phyloP scores from a whole-genome alignment of 1,140 invertebrate genomes.

The Drosophila rufa region DNA sequence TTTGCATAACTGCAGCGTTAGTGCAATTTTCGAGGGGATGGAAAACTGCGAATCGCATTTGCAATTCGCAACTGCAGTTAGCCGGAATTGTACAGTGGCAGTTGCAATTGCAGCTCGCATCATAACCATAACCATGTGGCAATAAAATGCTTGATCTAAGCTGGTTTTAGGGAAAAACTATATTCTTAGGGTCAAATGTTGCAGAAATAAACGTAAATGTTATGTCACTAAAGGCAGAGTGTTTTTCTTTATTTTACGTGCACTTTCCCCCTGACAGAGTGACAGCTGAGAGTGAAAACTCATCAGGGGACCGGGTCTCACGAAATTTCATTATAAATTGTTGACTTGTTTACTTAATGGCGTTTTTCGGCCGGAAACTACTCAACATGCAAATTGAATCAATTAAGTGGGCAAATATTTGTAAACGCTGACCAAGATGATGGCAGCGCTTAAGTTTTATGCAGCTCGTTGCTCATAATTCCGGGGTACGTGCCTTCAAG shows the following conservation, averaged over 20 bases:
- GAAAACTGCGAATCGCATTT: slow-evolving; percentile 56
- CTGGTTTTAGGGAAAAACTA: not conserved
- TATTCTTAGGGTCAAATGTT: not conserved
- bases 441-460: slow-evolving; percentile 39
- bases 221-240: not conserved
- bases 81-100: slow-evolving; percentile 22
- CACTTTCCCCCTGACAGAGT: not conserved
- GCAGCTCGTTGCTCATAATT: slow-evolving; percentile 39
- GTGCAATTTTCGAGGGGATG: slow-evolving; percentile 39
- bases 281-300: not conserved
- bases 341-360: slow-evolving; percentile 17
- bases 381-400: slow-evolving; percentile 52
- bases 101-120: not conserved
- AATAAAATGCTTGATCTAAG: slow-evolving; percentile 9
- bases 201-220: slow-evolving; percentile 6
- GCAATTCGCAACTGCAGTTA: slow-evolving; percentile 54
- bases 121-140: slow-evolving; percentile 16
- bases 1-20: slow-evolving; percentile 59
- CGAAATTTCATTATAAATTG: slow-evolving; percentile 32
- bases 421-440: slow-evolving; percentile 22
- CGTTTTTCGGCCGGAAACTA: slow-evolving; percentile 26
- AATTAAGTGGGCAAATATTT: slow-evolving; percentile 49
- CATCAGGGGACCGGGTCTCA: not conserved
- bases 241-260: slow-evolving; percentile 1
- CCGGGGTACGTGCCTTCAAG: slow-evolving; percentile 46